Conservation (phyloP, 2,888 invertebrate species). For the Phengaris alcon region DNA sequence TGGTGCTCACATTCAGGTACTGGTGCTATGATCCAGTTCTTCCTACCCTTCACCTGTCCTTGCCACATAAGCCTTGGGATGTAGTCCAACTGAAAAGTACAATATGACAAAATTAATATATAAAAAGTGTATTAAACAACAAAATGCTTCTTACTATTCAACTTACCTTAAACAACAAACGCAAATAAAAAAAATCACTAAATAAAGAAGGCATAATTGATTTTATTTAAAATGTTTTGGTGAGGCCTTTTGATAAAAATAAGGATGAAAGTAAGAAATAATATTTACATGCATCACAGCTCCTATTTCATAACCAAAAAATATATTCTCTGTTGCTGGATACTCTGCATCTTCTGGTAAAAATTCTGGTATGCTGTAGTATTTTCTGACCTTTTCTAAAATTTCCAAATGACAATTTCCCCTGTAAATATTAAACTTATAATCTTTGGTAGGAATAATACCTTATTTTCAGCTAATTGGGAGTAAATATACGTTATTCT, state of each 20-base stretch:
- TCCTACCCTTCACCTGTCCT: slow-evolving; percentile 91
- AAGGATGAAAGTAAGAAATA: slow-evolving; percentile 11
- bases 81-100: slow-evolving; percentile 87
- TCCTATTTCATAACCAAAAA: slow-evolving; percentile 94
- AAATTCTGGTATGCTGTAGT: slow-evolving; percentile 90
- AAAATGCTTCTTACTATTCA: too few species aligned
- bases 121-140: too few species aligned
- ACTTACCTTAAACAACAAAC: too few species aligned
- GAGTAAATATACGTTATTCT: too few species aligned
- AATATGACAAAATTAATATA: background rate
- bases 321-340: slow-evolving; percentile 92
- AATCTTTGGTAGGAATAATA: background rate
- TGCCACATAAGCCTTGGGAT: slow-evolving; percentile 96
- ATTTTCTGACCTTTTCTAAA: slow-evolving; percentile 83
- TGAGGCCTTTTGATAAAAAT: too few species aligned
- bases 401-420: slow-evolving; percentile 93
- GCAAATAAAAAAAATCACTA: too few species aligned
- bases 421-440: slow-evolving; percentile 60
- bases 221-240: too few species aligned
- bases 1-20: slow-evolving; percentile 91
- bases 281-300: slow-evolving; percentile 91
- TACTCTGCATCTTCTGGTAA: slow-evolving; percentile 93
- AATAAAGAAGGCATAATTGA: too few species aligned
- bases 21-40: slow-evolving; percentile 91
- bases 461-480: background rate